Percentiles rank a stretch among this genome's conserved stretches.
These are phyloP conservation scores for Aurelia aurita DNA, from an alignment of 30 jellyfish, hydroid and myxozoan genomes.

Conservation along the genomic window DNA sequence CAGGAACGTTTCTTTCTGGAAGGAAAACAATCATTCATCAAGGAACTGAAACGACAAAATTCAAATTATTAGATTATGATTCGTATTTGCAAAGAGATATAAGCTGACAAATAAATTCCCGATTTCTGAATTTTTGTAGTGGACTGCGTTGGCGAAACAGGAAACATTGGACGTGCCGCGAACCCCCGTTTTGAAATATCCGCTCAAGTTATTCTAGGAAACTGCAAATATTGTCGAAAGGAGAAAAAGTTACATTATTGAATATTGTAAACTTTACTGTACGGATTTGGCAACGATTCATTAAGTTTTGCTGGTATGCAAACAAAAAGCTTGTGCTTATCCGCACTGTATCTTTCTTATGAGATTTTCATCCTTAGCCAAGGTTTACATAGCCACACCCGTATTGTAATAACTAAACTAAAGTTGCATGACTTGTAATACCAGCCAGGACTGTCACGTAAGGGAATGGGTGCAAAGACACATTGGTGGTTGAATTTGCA, in stretches of 20 bases:
- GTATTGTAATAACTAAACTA: background rate
- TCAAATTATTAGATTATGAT: too few relatives aligned
- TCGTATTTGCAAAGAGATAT: too few relatives aligned
- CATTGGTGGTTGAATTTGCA: too few relatives aligned
- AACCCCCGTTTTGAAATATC: background rate
- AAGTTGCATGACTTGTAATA: too few relatives aligned
- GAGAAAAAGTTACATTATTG: background rate
- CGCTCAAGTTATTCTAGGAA: background rate
- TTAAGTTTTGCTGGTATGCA: background rate
- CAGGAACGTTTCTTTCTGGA: too few relatives aligned
- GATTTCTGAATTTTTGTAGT: conserved; percentile 11
- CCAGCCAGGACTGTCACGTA: too few relatives aligned
- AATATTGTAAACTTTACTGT: background rate
- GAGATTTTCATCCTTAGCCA: background rate
- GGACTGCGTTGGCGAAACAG: conserved; percentile 51
- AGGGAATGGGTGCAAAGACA: too few relatives aligned
- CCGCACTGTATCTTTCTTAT: background rate
- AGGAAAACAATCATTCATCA: too few relatives aligned
- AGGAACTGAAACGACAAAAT: too few relatives aligned
- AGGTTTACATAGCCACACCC: background rate
- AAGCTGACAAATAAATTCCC: background rate
- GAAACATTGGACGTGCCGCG: conserved; percentile 4
- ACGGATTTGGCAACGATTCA: conserved; percentile 16
- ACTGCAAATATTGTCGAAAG: background rate
- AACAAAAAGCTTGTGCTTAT: background rate